phyloP scores from a whole-genome alignment of 2,113 vertebrate genomes.

The Guaruba guarouba region DNA sequence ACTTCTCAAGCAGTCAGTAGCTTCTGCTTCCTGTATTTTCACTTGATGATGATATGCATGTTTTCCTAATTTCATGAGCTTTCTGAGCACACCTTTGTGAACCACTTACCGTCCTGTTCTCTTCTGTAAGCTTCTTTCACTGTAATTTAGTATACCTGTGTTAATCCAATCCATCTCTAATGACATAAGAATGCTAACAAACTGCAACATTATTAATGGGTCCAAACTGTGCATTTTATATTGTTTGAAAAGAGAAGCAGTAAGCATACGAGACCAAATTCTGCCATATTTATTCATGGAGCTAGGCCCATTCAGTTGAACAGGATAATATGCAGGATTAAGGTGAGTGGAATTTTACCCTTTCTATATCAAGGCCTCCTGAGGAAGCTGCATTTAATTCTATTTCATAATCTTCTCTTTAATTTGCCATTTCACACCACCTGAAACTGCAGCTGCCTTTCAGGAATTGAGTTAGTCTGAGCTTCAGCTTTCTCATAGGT shows the following conservation, averaged over 20 bases:
- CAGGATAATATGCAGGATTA: constrained; percentile 20
- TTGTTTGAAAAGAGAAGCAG: neutral
- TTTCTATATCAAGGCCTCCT: constrained; percentile 3
- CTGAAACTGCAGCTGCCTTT: constrained; percentile 58
- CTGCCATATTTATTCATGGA: neutral
- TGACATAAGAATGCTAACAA: neutral
- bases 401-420: constrained; percentile 22
- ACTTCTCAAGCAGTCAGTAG: neutral
- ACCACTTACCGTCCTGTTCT: neutral
- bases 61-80: neutral
- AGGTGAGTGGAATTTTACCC: constrained; percentile 28
- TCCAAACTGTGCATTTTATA: neutral
- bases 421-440: constrained; percentile 49
- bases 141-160: neutral
- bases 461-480: constrained; percentile 33
- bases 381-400: constrained; percentile 36
- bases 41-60: neutral
- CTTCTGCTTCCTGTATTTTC: neutral
- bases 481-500: constrained; percentile 2
- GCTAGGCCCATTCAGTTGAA: neutral
- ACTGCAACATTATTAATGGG: neutral
- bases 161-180: neutral
- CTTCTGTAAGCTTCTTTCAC: neutral
- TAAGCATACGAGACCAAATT: neutral
- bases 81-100: neutral